phyloP scores from a whole-genome alignment of 2,888 invertebrate species.

The Anarsia innoxiella region DNA sequence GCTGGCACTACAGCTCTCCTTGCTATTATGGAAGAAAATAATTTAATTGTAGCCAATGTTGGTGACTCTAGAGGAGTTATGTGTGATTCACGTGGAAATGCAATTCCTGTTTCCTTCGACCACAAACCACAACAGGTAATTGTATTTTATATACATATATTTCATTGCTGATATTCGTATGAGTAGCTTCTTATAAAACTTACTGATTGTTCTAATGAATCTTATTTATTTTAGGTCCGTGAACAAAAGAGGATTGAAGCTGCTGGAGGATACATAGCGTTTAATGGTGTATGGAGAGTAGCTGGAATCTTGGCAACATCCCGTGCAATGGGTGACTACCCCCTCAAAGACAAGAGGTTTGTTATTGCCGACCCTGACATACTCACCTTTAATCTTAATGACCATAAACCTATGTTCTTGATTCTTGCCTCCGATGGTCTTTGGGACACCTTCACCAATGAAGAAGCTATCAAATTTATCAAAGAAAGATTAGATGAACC shows the following conservation, averaged over 20 bases:
- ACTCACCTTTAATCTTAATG: constrained; percentile 89
- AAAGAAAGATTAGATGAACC: constrained; percentile 89
- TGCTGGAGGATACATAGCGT: constrained; percentile 96
- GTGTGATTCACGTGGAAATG: constrained; percentile 92
- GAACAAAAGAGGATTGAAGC: constrained; percentile 94
- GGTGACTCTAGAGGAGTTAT: constrained; percentile 97
- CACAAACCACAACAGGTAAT: constrained; percentile 96
- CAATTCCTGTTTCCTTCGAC: constrained; percentile 94
- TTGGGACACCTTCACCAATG: constrained; percentile 97
- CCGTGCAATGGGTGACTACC: constrained; percentile 95
- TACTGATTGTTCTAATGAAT: too few relatives aligned
- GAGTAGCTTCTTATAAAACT: too few relatives aligned
- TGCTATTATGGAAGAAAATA: constrained; percentile 87
- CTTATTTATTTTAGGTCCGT: constrained; percentile 80
- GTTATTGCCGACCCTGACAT: constrained; percentile 98
- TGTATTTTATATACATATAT: too few relatives aligned
- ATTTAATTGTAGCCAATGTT: constrained; percentile 94
- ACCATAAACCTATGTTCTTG: constrained; percentile 91
- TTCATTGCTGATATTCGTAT: too few relatives aligned
- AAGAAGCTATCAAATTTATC: constrained; percentile 93
- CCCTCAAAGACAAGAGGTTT: constrained; percentile 93
- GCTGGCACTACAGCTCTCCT: constrained; percentile 95
- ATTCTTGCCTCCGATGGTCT: constrained; percentile 96
- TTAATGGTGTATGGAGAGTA: constrained; percentile 97
- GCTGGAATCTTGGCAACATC: constrained; percentile 96